Evolutionary conservation across 2,797 vertebrate species (phyloP), one percentile per base, ranked within the genome.

Genomic region (Sciurus vulgaris): DNA sequence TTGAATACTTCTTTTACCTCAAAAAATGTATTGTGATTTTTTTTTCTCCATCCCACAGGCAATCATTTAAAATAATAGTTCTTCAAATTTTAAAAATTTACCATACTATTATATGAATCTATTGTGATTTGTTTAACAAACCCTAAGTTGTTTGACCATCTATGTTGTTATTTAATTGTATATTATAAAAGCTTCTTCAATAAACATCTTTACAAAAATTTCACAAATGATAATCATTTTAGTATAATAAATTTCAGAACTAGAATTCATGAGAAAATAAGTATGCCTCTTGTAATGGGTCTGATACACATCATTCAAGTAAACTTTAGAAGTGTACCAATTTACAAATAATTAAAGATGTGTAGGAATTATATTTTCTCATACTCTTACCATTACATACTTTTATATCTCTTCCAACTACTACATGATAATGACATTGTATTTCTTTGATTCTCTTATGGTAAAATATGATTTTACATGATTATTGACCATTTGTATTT

Each of bases 221-320:
- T 59, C 38, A 89, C 8, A 79, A 47, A 83, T 6, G 1, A 41
- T 51, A 70, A 56, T 82, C 7, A 83, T 93, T 91, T 73, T 90
- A 15, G 69, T 28, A 69, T 33, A 78, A 94, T 70, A 63, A 47
- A 76, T 93, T 95, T 70, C 83, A 83, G 22, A 95, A 95, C 82
- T 73, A 1, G 24, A 74, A 74, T 86, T 77, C 73, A 84, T 81
- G 11, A 84, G 17, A 15, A 90, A 91, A 73, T 82, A 61, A 33
- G 2, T 72, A 17, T 65, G 12, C 35, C 13, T 78, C 15, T 70
- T 65, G 38, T 67, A 70, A 61, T 17, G 13, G 1, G 10, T 89
- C 96, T 89, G 44, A 85, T n/a, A 10, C 17, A 28, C 77, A 38
- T 69, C 3, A 44, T 30, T 14, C 26, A 83, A 93, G 35, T 82